Evolutionary conservation across 2,888 invertebrate genomes (phyloP).

Genomic region (Tipula lateralis): DNA sequence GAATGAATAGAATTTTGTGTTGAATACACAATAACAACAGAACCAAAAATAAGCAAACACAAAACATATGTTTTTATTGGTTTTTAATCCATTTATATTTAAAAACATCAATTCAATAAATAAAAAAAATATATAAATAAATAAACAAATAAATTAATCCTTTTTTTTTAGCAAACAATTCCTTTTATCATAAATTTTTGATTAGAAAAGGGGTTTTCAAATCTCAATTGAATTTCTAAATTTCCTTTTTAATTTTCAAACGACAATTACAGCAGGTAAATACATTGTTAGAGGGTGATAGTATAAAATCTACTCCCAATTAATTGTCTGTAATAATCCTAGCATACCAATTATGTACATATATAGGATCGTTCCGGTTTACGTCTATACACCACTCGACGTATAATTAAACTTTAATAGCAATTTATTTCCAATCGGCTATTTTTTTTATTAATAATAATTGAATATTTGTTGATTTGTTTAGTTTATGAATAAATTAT

Average conservation of each 20-base stretch:
- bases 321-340: not conserved
- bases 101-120: not conserved
- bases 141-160: constrained; percentile 19
- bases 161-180: constrained; percentile 11
- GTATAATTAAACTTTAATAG: not conserved
- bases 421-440: not conserved
- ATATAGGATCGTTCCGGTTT: not conserved
- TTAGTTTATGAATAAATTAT: constrained; percentile 15
- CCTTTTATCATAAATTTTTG: not conserved
- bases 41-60: not conserved
- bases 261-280: not conserved
- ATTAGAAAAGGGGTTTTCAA: not conserved
- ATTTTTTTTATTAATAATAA: not conserved
- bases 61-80: constrained; percentile 24
- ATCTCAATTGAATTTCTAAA: not conserved
- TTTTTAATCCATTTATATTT: not conserved
- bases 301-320: not conserved
- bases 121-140: not conserved
- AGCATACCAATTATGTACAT: not conserved
- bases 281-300: not conserved
- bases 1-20: constrained; percentile 1
- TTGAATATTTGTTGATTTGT: constrained; percentile 19
- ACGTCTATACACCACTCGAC: not conserved
- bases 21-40: not conserved
- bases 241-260: not conserved